Evolutionary conservation across 2,113 vertebrate genomes (phyloP).

Genomic region (Alectura lathami): DNA sequence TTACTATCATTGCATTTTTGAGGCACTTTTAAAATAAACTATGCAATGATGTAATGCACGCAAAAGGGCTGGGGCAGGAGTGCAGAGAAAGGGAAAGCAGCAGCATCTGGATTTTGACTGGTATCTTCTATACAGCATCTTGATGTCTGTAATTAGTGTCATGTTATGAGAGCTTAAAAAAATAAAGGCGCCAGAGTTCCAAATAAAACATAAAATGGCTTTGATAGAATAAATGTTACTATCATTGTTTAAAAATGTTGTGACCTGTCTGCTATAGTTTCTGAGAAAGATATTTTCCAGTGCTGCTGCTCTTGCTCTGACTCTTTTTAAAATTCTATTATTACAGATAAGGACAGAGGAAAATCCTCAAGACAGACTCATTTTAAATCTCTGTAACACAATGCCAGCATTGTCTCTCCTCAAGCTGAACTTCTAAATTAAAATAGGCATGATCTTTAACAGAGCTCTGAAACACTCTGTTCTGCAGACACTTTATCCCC

Average conservation of each 20-base stretch:
- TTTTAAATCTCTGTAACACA: constrained; percentile 79
- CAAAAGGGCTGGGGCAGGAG: constrained; percentile 64
- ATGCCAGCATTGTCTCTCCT: constrained; percentile 77
- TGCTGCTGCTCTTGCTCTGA: constrained; percentile 60
- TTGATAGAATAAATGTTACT: constrained; percentile 95
- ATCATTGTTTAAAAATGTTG: constrained; percentile 94
- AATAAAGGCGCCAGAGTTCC: constrained; percentile 91
- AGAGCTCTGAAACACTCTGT: constrained; percentile 70
- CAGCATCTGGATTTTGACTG: constrained; percentile 81
- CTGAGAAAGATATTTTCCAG: constrained; percentile 85
- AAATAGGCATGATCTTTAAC: constrained; percentile 76
- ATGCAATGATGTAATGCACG: constrained; percentile 84
- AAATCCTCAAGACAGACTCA: constrained; percentile 76
- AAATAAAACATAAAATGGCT: constrained; percentile 98
- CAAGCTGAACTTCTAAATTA: constrained; percentile 76
- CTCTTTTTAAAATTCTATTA: constrained; percentile 76
- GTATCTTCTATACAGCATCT: constrained; percentile 89
- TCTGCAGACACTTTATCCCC: constrained; percentile 66
- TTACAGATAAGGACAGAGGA: constrained; percentile 80
- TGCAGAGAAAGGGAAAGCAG: constrained; percentile 75
- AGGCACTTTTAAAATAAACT: constrained; percentile 92
- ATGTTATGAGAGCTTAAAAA: constrained; percentile 88
- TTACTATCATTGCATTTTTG: constrained; percentile 91
- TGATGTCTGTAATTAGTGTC: constrained; percentile 98
- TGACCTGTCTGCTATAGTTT: constrained; percentile 87